Conservation (phyloP, 2,888 invertebrate species). For the Agrenia bidenticulata region DNA sequence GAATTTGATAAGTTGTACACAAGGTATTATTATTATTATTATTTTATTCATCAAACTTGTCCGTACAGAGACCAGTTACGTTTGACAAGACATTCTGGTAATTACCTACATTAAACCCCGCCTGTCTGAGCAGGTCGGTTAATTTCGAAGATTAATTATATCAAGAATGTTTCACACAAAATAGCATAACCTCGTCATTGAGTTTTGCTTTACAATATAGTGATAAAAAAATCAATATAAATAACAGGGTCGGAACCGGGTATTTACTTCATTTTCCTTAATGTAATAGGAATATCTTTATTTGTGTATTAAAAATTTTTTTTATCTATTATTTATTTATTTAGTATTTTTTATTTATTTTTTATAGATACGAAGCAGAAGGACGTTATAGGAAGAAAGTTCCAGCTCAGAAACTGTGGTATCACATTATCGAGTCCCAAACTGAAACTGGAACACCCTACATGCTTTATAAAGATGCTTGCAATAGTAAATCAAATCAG, state of each 20-base stretch:
- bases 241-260: no score
- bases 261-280: no score
- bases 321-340: slow-evolving; percentile 1
- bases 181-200: no score
- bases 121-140: no score
- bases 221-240: no score
- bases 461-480: slow-evolving; percentile 94
- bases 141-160: no score
- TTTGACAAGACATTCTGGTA: no score
- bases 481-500: slow-evolving; percentile 96
- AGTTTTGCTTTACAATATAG: no score
- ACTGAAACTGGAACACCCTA: slow-evolving; percentile 98
- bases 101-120: neutral
- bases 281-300: no score
- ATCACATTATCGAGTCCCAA: slow-evolving; percentile 89
- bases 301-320: slow-evolving; percentile 1
- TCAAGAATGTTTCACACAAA: no score
- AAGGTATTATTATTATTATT: slow-evolving; percentile 58
- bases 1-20: slow-evolving; percentile 86
- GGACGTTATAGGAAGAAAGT: slow-evolving; percentile 65
- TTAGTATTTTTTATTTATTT: slow-evolving; percentile 19
- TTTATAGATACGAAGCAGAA: slow-evolving; percentile 74
- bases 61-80: no score
- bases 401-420: slow-evolving; percentile 87
- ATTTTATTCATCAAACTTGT: no score